Base-by-base conservation (phyloP, 2,113 vertebrate genomes). In the Entelurus aequoreus region DNA sequence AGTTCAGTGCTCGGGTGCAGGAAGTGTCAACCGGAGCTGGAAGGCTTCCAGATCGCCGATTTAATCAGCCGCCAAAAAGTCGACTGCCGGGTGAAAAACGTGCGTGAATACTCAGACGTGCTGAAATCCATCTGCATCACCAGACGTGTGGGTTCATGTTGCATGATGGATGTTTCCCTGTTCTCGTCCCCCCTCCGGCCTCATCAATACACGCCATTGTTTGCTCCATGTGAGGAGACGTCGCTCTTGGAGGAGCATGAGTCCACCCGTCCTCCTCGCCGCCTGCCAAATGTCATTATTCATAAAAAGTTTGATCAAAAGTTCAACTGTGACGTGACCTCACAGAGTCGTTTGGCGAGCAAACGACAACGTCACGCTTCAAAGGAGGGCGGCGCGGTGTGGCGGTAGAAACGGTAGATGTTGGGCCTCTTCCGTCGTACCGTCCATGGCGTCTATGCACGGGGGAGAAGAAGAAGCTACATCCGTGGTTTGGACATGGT, bases 331-430 rank as follows among this genome's bases (percentile, higher is more conserved):
- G 28, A 28, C 1, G 28, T 28, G 28, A 28, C 3, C 28, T 28
- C 28, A 2, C 28, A 28, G 28, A 28, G 28, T 28, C 28, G 28
- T 28, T 28, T 28, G 82, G 82, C 86, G 87, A 91, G 86, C 85
- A 89, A 92, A 89, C 78, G 74, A 89, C 86, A 88, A 87, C 86
- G 87, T 86, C 84, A 83, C 84, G 87, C 81, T 88, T 82, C 80
- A 88, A 77, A 82, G 81, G 75, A 78, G 74, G 28, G 28, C 28
- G 28, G 4, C 28, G 2, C 28, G 28, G 28, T 28, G 28, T 28
- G 28, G 28, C 28, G 28, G 28, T 3, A 28, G 28, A 28, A 28
- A 28, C 3, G 28, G 28, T 28, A 28, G 28, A 28, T 28, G 28
- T 28, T 28, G 28, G 28, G 28, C 28, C 1, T 28, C 28, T 28